Evolutionary conservation across 2,888 invertebrate genomes (phyloP), one percentile per base, ranked within the genome.

Genomic region (Caenorhabditis macrosperma): DNA sequence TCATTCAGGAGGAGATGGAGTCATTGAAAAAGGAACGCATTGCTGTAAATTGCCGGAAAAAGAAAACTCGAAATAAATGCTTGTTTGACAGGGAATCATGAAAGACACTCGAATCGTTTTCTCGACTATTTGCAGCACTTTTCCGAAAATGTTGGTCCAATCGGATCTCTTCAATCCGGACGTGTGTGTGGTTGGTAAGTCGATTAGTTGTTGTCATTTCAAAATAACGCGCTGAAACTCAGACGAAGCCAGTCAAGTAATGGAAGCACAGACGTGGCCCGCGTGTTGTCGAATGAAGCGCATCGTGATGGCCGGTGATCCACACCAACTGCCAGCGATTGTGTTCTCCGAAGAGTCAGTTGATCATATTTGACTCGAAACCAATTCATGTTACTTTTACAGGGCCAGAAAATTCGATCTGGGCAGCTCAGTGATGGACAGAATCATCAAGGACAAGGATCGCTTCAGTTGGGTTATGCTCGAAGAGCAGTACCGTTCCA

Each of bases 181-280:
- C 7, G 1, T 60, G 28, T 60, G 48, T 22, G 22, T 48, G n/a
- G 15, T 61, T 10, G 68, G 50, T 50, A 2, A 26, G 50, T 26
- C 20, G 17, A n/a, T 10, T 44, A 44, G 12, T 4, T 20, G 10
- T 3, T 46, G 15, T 17, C 20, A 10, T 12, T 46, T 6, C 5
- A 10, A 15, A 2, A 26, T 4, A 4, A 50, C 7, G 5, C 15
- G 1, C 26, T 15, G n/a, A n/a, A n/a, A n/a, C n/a, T 30, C 63
- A 44, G 72, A 79, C 33, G 78, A 78, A 30, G 68, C 61, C 9
- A 46, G 54, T 3, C 78, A 78, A 46, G 55, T 66, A 0, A 72
- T 52, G 48, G 67, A 67, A 20, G 30, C 54, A 1, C 12, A 30
- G 15, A 63, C 44, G 15, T 71, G 71, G 71, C 71, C 71, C 15